Base-by-base conservation (phyloP, 2,797 vertebrate species). In the Aeoliscus strigatus region DNA sequence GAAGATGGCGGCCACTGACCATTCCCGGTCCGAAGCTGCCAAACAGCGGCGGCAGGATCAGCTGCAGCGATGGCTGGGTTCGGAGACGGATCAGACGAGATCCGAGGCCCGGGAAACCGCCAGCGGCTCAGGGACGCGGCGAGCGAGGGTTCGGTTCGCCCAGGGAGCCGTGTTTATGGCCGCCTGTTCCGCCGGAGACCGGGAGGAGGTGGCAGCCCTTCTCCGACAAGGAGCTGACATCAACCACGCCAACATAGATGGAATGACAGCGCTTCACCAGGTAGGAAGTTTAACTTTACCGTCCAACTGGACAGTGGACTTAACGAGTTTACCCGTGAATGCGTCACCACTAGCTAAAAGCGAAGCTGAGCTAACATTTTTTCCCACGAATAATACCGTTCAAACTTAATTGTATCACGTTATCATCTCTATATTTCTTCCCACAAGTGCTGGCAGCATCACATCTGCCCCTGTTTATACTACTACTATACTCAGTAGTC, bases 161-260 rank as follows among this genome's bases (percentile, higher is more conserved):
- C 90, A 91, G 40, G 90, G 90, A 37, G 90, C 90, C 1, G 90
- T 91, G 77, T 92, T 92, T 45, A 91, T 92, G 90, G 90, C 90
- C 51, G 89, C 90, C 51, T 92, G 90, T 73, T 91, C 90, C 56
- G 87, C 90, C 66, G 90, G 90, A 43, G 90, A 92, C 84, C 85
- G 65, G 71, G 90, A 90, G 44, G 90, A 92, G 86, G 90, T 92
- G 51, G 83, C 86, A 13, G 81, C 72, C 27, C 79, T 92, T 36
- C 83, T 92, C 52, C 73, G 83, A 7, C 88, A 89, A 71, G 90
- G 90, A 79, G 90, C 90, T 27, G 87, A 89, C 60, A 90, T 91
- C 80, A 91, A 91, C 81, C 86, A 90, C 74, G 90, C 90, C 41
- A 92, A 92, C 52, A 73, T 91, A 55, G 90, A 92, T 76, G 90